Base-by-base conservation (phyloP, 2,113 vertebrate species). In the Leuciscus idus region DNA sequence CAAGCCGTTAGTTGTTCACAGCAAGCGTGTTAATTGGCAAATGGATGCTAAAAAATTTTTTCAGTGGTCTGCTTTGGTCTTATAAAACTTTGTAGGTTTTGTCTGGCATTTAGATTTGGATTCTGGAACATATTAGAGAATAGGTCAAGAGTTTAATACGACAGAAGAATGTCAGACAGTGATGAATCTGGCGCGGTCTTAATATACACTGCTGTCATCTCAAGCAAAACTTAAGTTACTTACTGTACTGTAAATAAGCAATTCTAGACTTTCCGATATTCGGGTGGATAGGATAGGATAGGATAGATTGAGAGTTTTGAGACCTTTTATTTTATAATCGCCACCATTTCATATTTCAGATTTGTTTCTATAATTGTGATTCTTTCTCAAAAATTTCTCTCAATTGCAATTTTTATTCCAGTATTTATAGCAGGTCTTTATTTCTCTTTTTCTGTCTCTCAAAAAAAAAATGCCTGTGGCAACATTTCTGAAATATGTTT, bases 21-120 rank as follows among this genome's bases (percentile, higher is more conserved):
- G 78, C 75, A 84, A 79, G 84, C 50, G 61, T 90, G 81, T 86
- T 87, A 68, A 89, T 91, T 90, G 92, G 92, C 89, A 86, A 74
- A 86, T 76, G 80, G 75, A 84, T 48, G 81, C 6, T 28, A 6
- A 48, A 81, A 7, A 59, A 81, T 39, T 1, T 28, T 39, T 87
- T 80, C 46, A 30, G 43, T 61, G 23, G 36, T 19, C 28, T n/a
- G 81, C 73, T 80, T 86, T 86, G 46, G 79, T 84, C 55, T 87
- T 66, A 50, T 81, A 81, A 79, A 79, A 81, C 85, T 87, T 91
- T 86, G 81, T 81, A 59, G 85, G 89, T 89, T 91, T 88, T 57
- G 50, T 82, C 86, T 87, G 76, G 0, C 64, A 72, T 70, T 90
- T 78, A 43, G 46, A 78, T 85, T 87, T 78, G 66, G 73, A 77